Base-by-base conservation (phyloP, 2,888 invertebrate genomes). In the Lacanobia wlatinum region DNA sequence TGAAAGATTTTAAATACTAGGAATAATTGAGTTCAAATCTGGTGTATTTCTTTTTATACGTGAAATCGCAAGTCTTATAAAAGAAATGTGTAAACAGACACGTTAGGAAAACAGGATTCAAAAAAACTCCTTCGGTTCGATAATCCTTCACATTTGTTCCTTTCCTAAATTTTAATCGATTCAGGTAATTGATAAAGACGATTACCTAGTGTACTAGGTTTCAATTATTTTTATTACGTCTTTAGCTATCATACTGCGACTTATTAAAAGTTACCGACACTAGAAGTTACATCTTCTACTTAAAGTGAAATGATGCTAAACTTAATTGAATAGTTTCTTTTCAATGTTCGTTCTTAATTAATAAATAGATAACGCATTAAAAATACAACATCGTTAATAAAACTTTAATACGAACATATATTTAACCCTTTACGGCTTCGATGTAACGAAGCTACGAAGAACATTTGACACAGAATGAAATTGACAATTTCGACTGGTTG, bases 1-100 rank as follows among this genome's bases (percentile, higher is more conserved):
- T 46, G 12, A 52, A 55, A 52, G 23, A 78, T 64, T 65, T 43
- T 1, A 60, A 60, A 46, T 21, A 23, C 2, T 52, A 14, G 16
- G 16, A 9, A 23, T 21, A 38, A 23, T 74, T 58, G 7, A 61
- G 23, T 40, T 40, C 7, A 23, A 72, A 65, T 60, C 59, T 38
- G 21, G 8, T 4, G 21, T 53, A 1, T 18, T 53, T 18, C 4
- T 50, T 52, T 76, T 34, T n/a, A n/a, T 3, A 55, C 9, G 12
- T 65, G 34, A 43, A n/a, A 34, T 34, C 1, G 0, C 8, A 34
- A 60, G 1, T 34, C 34, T 0, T 16, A 38, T 61, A n/a, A n/a
- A n/a, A 50, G 23, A 64, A 43, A 14, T 43, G 61, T 63, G 8
- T 50, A 63, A 38, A 66, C 10, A 21, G 0, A 28, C 34, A 18